These are phyloP conservation scores for Gnatocerus cornutus DNA, from an alignment of 2,888 invertebrate genomes.

Conservation along the genomic window DNA sequence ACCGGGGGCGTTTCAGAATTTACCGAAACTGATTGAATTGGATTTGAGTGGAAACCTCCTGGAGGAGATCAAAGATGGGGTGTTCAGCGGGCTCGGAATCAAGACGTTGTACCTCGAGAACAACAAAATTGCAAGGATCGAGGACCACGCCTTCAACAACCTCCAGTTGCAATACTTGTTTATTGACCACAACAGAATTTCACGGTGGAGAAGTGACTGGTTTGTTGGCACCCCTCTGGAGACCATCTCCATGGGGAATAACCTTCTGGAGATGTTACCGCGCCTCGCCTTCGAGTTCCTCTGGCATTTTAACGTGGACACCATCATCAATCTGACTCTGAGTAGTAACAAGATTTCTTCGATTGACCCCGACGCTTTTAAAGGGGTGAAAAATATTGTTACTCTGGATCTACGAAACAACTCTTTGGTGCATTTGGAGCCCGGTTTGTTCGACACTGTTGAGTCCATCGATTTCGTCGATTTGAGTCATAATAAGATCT, in stretches of 20 bases:
- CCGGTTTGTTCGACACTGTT: constrained; percentile 21
- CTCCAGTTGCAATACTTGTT: constrained; percentile 15
- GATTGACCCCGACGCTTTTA: constrained; percentile 21
- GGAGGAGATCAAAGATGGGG: constrained; percentile 49
- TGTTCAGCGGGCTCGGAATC: constrained; percentile 8
- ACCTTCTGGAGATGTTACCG: constrained; percentile 5
- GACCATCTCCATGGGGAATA: constrained; percentile 9
- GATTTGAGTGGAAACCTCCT: constrained; percentile 55
- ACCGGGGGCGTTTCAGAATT: constrained; percentile 52
- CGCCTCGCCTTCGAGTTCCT: constrained; percentile 5
- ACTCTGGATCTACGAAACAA: constrained; percentile 25
- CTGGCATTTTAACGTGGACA: background rate
- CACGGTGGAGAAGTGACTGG: constrained; percentile 21
- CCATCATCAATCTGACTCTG: constrained; percentile 6
- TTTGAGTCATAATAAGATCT: constrained; percentile 12
- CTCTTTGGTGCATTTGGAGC: constrained; percentile 10
- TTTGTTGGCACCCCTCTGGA: constrained; percentile 4
- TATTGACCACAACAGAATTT: constrained; percentile 17
- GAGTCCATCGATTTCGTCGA: constrained; percentile 11
- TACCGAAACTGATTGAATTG: constrained; percentile 55
- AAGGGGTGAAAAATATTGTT: constrained; percentile 10
- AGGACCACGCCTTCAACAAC: constrained; percentile 29
- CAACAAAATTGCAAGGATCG: constrained; percentile 31
- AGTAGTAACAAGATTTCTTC: background rate
- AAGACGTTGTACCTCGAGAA: constrained; percentile 9